These are phyloP conservation scores for Ochotona curzoniae DNA, from an alignment of 2,113 vertebrate species.

Conservation along the genomic window DNA sequence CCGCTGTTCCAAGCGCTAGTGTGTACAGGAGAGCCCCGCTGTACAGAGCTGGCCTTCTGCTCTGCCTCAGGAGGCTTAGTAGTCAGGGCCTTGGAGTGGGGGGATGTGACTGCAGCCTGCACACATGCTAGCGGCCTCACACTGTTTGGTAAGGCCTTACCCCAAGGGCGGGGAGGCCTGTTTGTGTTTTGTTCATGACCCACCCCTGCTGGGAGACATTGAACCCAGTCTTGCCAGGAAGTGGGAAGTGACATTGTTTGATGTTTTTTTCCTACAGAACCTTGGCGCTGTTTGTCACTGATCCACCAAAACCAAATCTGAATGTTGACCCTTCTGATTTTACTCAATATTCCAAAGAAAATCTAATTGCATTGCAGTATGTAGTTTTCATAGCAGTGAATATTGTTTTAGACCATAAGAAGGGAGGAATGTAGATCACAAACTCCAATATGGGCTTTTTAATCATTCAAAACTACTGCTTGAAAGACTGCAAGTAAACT, in stretches of 20 bases:
- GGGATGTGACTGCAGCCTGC: not conserved
- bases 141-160: fast-evolving
- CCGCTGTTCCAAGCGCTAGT: no score
- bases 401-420: not conserved
- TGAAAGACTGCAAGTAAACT: not conserved
- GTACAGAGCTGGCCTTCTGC: fast-evolving
- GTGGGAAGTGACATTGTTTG: not conserved
- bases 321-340: conserved; percentile 15
- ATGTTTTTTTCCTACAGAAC: not conserved
- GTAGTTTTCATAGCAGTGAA: not conserved
- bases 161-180: not conserved
- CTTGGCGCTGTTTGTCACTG: not conserved
- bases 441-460: not conserved
- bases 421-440: not conserved
- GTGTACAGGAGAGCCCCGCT: not conserved
- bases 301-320: not conserved
- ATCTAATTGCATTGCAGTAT: not conserved
- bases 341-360: not conserved
- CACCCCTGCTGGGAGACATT: not conserved
- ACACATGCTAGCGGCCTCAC: fast-evolving
- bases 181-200: not conserved
- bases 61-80: not conserved
- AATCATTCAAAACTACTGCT: not conserved
- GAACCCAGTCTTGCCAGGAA: not conserved
- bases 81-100: not conserved